Base-by-base conservation (phyloP, 2,888 invertebrate genomes). In the Parascotia fuliginaria region DNA sequence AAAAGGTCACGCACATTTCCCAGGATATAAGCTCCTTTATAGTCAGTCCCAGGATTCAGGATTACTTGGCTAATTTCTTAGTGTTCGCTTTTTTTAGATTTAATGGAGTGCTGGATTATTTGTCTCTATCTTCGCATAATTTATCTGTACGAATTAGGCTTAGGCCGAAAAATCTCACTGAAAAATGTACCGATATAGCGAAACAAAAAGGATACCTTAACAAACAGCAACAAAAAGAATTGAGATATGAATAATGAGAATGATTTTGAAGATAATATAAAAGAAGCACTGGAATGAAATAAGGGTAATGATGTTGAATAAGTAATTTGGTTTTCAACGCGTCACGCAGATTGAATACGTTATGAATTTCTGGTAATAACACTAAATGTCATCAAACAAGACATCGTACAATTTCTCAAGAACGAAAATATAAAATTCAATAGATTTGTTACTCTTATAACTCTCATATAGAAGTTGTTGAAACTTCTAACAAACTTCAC, bases 61-160 rank as follows among this genome's bases (percentile, higher is more conserved):
- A 86, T 87, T 85, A 86, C 81, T 78, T 70, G 54, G 77, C 84
- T 85, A 87, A 87, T 87, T 85, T 86, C 83, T 83, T 86, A 87
- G 86, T 86, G 75, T 83, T 83, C 79, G 74, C 79, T 81, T 83
- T 81, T 82, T 79, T 70, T 71, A 78, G 83, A 83, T 86, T 88
- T 88, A 88, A 85, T 86, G 85, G 84, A 83, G 81, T 83, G 76
- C 72, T 60, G 79, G 87, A 85, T 85, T 67, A 68, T 68, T 69
- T 62, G 67, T 69, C 62, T 69, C 62, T 68, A 81, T 85, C 82
- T 78, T 62, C 65, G 76, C 77, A 85, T 83, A 85, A 88, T 87
- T 87, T 87, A 87, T 87, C 77, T 75, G 70, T 70, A 67, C 65
- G 76, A 83, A 79, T 82, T 79, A 77, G 76, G 73, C 71, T 68